Percentiles rank a stretch among this genome's conserved stretches.
Evolutionary conservation across 2,113 vertebrate species (phyloP).

Genomic region (Micronycteris hirsuta): DNA sequence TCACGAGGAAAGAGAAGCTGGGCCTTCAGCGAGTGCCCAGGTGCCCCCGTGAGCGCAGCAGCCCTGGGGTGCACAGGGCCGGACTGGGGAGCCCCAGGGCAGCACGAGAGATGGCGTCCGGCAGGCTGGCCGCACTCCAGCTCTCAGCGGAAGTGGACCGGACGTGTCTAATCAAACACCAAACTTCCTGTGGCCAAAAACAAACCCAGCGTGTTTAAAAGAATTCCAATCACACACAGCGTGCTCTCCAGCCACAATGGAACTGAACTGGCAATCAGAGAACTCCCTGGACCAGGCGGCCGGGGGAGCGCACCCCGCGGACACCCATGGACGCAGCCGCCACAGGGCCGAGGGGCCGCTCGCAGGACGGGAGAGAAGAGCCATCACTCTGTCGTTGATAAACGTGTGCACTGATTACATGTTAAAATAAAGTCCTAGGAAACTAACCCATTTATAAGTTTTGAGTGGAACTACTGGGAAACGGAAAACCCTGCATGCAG

Average conservation of each 20-base stretch:
- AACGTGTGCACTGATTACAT: no score
- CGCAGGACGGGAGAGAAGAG: not conserved
- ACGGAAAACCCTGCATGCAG: no score
- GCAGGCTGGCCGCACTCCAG: not conserved
- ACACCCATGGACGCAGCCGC: fast-evolving
- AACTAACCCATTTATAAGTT: no score
- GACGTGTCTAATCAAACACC: not conserved
- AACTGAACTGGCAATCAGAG: not conserved
- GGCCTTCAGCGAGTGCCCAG: no score
- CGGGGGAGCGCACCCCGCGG: no score
- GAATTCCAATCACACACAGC: not conserved
- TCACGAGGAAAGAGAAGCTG: not conserved
- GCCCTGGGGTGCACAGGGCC: no score
- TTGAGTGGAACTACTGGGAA: no score
- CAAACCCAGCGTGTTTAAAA: not conserved
- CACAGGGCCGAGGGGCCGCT: no score
- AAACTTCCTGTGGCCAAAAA: not conserved
- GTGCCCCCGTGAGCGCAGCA: no score
- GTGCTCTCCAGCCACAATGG: not conserved
- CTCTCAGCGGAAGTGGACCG: not conserved
- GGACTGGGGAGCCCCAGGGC: not conserved
- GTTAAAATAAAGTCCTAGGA: no score
- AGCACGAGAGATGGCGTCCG: not conserved
- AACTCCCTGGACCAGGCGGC: not conserved
- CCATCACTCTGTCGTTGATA: no score